Evolutionary conservation across 2,888 invertebrate genomes (phyloP).

Genomic region (Omphaloscelis lunosa): DNA sequence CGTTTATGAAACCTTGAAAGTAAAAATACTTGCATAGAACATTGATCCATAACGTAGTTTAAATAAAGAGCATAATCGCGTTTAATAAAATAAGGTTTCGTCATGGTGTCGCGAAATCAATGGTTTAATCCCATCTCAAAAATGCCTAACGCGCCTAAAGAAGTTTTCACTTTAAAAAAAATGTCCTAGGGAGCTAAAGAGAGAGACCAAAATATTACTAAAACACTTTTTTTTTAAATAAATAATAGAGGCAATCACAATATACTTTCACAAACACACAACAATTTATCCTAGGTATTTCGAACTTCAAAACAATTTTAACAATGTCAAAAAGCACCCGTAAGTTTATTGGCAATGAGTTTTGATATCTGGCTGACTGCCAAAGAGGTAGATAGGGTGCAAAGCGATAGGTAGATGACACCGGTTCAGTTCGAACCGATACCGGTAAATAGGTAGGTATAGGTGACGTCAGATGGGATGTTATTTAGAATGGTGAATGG

Average conservation of each 20-base stretch:
- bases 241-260: conserved; percentile 1
- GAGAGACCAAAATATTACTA: too few relatives aligned
- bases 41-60: too few relatives aligned
- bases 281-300: background rate
- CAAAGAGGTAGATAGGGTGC: conserved; percentile 10
- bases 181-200: too few relatives aligned
- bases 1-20: too few relatives aligned
- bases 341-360: conserved; percentile 49
- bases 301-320: conserved; percentile 47
- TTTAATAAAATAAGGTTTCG: too few relatives aligned
- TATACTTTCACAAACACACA: conserved; percentile 10
- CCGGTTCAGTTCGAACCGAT: conserved; percentile 1
- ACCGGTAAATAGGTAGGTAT: conserved; percentile 3
- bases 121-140: too few relatives aligned
- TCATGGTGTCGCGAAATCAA: too few relatives aligned
- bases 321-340: conserved; percentile 29
- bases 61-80: too few relatives aligned
- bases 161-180: too few relatives aligned
- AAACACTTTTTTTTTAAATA: background rate
- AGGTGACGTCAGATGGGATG: background rate
- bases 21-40: too few relatives aligned
- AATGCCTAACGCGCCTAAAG: too few relatives aligned
- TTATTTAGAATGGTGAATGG: background rate
- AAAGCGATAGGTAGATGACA: conserved; percentile 17
- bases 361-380: conserved; percentile 32